These are phyloP conservation scores for Actenoides lindsayi DNA, from an alignment of 2,113 vertebrate genomes.

Conservation along the genomic window DNA sequence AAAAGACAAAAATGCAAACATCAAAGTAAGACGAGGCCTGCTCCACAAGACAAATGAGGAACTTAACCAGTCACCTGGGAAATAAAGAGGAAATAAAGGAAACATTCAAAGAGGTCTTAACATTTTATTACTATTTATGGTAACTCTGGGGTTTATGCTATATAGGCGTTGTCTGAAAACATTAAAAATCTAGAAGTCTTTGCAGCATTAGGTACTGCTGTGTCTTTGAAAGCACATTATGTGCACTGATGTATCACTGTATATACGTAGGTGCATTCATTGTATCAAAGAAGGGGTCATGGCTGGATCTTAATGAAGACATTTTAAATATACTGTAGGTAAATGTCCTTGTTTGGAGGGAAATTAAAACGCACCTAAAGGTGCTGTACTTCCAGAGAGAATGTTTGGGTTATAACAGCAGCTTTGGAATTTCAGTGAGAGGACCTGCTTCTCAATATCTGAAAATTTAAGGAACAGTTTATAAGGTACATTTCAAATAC, in stretches of 20 bases:
- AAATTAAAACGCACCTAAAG: not conserved
- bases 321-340: not conserved
- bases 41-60: not conserved
- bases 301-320: not conserved
- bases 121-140: not conserved
- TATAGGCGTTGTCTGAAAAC: not conserved
- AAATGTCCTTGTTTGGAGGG: not conserved
- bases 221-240: not conserved
- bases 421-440: not conserved
- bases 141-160: not conserved
- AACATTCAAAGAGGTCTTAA: not conserved
- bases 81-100: conserved; percentile 11
- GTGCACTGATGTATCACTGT: not conserved
- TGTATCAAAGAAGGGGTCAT: not conserved
- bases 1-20: not conserved
- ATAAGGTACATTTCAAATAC: not conserved
- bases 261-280: accelerated
- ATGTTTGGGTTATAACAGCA: not conserved
- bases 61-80: not conserved
- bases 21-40: not conserved
- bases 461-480: not conserved
- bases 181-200: not conserved
- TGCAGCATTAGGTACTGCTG: not conserved
- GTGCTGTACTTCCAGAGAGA: not conserved
- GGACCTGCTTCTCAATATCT: not conserved